Percentiles rank a stretch among this genome's conserved stretches.
Evolutionary conservation across 1,140 invertebrate species (phyloP).

Genomic region (Eriocheir sinensis): DNA sequence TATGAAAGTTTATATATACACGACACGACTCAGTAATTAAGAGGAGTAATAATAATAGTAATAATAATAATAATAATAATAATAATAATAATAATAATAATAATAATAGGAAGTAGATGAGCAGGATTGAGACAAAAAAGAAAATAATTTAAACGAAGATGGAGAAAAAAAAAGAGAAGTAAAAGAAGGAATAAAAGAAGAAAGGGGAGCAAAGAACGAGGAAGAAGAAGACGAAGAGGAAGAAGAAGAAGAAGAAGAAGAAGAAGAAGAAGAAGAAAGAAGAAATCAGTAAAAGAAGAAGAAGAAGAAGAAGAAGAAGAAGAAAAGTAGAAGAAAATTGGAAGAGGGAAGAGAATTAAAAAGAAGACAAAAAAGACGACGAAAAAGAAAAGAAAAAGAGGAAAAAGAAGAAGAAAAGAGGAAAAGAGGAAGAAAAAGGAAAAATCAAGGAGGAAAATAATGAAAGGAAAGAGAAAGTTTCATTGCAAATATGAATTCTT

Average conservation of each 20-base stretch:
- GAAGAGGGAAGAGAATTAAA: neutral
- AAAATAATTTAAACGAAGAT: no score
- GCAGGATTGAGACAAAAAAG: no score
- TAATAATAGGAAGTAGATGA: no score
- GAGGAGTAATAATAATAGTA: no score
- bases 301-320: neutral
- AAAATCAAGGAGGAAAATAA: neutral
- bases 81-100: no score
- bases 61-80: no score
- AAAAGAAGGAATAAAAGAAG: no score
- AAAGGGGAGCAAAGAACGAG: neutral
- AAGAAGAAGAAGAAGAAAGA: neutral
- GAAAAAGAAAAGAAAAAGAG: neutral
- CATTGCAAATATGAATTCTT: no score
- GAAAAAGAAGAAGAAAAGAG: neutral
- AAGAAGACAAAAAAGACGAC: neutral
- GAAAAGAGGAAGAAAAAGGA: neutral
- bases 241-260: neutral
- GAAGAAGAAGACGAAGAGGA: neutral
- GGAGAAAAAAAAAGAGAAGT: no score
- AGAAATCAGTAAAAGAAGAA: neutral
- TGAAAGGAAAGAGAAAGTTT: neutral
- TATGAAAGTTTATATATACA: neutral
- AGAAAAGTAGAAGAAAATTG: neutral
- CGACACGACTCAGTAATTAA: no score